Percentiles rank a stretch among this genome's conserved stretches.
These are phyloP conservation scores for Drosophila melanosoma DNA, from an alignment of 2,888 invertebrate genomes.

Conservation along the genomic window DNA sequence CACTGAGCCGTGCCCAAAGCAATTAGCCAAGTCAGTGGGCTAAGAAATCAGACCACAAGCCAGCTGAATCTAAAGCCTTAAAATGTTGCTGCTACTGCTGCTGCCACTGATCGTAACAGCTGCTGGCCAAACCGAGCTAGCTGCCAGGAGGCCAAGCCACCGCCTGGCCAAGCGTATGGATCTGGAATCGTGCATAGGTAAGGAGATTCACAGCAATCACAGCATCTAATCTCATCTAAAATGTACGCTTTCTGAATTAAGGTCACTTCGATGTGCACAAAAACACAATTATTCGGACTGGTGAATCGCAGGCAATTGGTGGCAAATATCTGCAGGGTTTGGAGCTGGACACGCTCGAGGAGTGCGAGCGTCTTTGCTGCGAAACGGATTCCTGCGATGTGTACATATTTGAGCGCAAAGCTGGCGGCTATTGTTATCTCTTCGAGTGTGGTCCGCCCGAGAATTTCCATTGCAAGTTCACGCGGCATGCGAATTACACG, in stretches of 20 bases:
- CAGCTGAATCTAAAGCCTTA: conserved; percentile 17
- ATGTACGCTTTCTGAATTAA: conserved; percentile 28
- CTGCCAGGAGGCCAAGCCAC: conserved; percentile 52
- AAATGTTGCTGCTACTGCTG: conserved; percentile 29
- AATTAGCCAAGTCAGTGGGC: conserved; percentile 29
- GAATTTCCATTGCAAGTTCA: conserved; percentile 97
- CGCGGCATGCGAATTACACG: conserved; percentile 94
- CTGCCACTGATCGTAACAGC: conserved; percentile 50
- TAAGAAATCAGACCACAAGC: conserved; percentile 45
- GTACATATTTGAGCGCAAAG: conserved; percentile 96
- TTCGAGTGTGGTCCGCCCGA: conserved; percentile 96
- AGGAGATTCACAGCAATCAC: not conserved
- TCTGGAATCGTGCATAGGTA: conserved; percentile 84
- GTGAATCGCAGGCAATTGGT: conserved; percentile 94
- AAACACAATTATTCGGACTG: conserved; percentile 95
- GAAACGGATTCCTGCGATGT: conserved; percentile 95
- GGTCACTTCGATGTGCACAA: conserved; percentile 91
- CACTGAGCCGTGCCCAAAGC: conserved; percentile 58
- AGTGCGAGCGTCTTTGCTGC: conserved; percentile 94
- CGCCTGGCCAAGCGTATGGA: conserved; percentile 84
- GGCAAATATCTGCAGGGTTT: conserved; percentile 95
- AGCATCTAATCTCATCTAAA: not conserved
- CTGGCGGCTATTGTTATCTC: conserved; percentile 93
- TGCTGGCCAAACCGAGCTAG: conserved; percentile 60
- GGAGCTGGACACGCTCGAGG: conserved; percentile 91